These are phyloP conservation scores for Alentia gelatinosa DNA, from an alignment of 2,888 invertebrate species.

Conservation along the genomic window DNA sequence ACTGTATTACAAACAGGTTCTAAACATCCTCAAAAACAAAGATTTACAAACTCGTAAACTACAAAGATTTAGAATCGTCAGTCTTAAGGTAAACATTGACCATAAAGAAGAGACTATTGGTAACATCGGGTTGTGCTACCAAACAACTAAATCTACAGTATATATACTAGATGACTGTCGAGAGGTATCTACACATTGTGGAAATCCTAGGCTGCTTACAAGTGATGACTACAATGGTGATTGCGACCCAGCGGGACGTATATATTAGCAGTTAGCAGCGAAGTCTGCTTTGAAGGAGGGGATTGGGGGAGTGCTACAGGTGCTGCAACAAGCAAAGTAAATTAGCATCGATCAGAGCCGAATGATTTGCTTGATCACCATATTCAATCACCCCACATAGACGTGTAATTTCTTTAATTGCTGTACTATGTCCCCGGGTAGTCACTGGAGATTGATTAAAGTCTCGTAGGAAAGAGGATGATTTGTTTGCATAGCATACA, in stretches of 20 bases:
- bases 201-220: no score
- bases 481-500: no score
- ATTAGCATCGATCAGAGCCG: conserved; percentile 12
- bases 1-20: no score
- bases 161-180: not conserved
- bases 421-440: not conserved
- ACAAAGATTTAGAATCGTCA: no score
- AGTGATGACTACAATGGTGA: not conserved
- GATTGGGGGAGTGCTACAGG: not conserved
- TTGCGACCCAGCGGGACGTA: no score
- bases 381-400: not conserved
- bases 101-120: not conserved
- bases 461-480: no score
- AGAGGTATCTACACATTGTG: not conserved
- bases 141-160: not conserved
- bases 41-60: no score
- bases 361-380: conserved; percentile 1
- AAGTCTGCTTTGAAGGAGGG: not conserved
- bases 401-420: conserved; percentile 8
- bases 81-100: not conserved
- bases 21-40: no score
- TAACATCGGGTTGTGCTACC: not conserved
- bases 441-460: no score
- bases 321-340: not conserved
- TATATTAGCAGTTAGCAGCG: not conserved